phyloP scores from a whole-genome alignment of 2,888 invertebrate species.

The Sylvicola cinctus region DNA sequence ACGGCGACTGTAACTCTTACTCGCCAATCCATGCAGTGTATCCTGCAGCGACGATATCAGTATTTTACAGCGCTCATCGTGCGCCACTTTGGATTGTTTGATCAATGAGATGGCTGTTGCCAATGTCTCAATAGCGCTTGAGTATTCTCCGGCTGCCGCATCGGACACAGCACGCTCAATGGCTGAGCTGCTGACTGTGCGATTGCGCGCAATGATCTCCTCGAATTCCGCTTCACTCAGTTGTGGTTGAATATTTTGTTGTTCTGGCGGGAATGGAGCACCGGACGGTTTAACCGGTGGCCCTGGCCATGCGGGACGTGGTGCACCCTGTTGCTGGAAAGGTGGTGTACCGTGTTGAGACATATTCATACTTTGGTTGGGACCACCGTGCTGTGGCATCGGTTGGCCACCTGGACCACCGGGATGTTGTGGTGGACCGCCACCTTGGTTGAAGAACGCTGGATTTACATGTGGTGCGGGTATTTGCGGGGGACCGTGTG shows the following conservation, averaged over 20 bases:
- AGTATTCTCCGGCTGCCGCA: slow-evolving; percentile 93
- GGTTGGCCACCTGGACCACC: slow-evolving; percentile 30
- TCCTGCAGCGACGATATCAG: slow-evolving; percentile 91
- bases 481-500: slow-evolving; percentile 29
- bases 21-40: slow-evolving; percentile 91
- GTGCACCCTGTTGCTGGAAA: slow-evolving; percentile 42
- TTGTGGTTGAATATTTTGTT: slow-evolving; percentile 33
- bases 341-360: slow-evolving; percentile 43
- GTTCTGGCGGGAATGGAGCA: slow-evolving; percentile 13
- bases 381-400: slow-evolving; percentile 24
- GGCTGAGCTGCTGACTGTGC: slow-evolving; percentile 93
- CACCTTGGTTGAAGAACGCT: slow-evolving; percentile 73
- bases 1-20: slow-evolving; percentile 79
- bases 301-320: slow-evolving; percentile 44
- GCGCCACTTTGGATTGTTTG: slow-evolving; percentile 73
- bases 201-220: slow-evolving; percentile 91
- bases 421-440: slow-evolving; percentile 23
- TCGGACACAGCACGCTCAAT: slow-evolving; percentile 94
- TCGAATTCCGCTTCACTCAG: slow-evolving; percentile 91
- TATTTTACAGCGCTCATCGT: slow-evolving; percentile 94
- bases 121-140: slow-evolving; percentile 94
- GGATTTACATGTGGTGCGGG: slow-evolving; percentile 93
- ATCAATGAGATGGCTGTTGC: slow-evolving; percentile 97
- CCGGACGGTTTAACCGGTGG: slow-evolving; percentile 21
- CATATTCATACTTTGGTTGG: slow-evolving; percentile 22